Evolutionary conservation across 2,888 invertebrate genomes (phyloP), one percentile per base, ranked within the genome.

Genomic region (Heliconius ismenius): DNA sequence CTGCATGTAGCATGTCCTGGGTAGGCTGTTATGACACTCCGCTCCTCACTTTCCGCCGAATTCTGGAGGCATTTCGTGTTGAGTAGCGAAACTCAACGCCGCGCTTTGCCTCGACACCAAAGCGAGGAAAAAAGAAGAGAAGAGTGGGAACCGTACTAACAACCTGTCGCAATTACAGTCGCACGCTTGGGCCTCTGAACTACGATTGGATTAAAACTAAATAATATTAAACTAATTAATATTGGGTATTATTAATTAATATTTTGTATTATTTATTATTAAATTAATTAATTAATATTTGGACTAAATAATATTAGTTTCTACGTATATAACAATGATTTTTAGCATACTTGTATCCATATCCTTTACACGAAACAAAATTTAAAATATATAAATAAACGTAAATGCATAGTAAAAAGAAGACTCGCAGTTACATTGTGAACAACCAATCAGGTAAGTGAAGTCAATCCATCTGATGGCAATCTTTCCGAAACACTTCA

Each of bases 381-480:
- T 32, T 39, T 39, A 39, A 65, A n/a, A 24, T 26, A 36, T 65
- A 11, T 21, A 4, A 64, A 39, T 65, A 65, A 24, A 65, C 65
- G 2, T n/a, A 67, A 67, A 39, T 39, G 24, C 39, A 39, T 67
- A 24, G 39, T 67, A 24, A 67, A 67, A 67, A 39, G 65, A 65
- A 36, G 13, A 67, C 2, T 65, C 36, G n/a, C n/a, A 39, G 39
- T 24, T 36, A 58, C 43, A 65, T 64, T 77, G 64, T 77, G 43
- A 58, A 64, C 32, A 65, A 75, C 65, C 75, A 79, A 79, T 77
- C 73, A 60, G 58, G 49, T 65, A 77, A 79, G 79, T 79, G 77
- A 63, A 58, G 64, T 68, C 77, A 79, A 79, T 79, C 75, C 75
- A 77, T 75, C 69, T 73, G 54, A 65, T 73, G 73, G 73, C 21